Conservation (phyloP, 2,888 invertebrate species). For the Cactoblastis cactorum region DNA sequence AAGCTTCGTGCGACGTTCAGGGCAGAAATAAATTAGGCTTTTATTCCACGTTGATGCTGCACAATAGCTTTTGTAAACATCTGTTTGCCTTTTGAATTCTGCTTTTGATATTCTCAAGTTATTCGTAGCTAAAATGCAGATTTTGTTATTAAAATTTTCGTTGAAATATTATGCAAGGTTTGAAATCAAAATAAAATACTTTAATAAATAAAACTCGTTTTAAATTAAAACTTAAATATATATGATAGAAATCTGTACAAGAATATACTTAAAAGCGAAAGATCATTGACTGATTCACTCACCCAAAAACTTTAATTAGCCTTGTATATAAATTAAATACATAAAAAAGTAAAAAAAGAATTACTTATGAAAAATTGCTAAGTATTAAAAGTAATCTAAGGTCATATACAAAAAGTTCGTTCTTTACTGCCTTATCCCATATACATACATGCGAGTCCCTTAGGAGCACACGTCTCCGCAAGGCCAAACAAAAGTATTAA, state of each 20-base stretch:
- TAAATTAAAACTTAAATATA: too few species aligned
- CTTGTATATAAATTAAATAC: too few species aligned
- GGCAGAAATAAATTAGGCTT: constrained; percentile 8
- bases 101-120: constrained; percentile 4
- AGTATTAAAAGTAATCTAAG: not conserved
- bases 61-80: constrained; percentile 10
- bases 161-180: not conserved
- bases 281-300: too few species aligned
- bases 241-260: too few species aligned
- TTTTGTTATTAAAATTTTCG: not conserved
- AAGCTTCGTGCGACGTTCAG: constrained; percentile 1
- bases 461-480: not conserved
- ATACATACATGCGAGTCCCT: not conserved
- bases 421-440: not conserved
- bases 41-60: constrained; percentile 2
- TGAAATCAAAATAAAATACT: too few species aligned
- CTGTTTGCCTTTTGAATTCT: constrained; percentile 8
- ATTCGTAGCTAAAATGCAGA: not conserved
- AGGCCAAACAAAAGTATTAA: constrained; percentile 6
- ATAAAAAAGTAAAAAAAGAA: too few species aligned
- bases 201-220: too few species aligned
- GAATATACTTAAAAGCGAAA: too few species aligned
- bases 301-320: too few species aligned
- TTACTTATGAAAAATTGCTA: too few species aligned
- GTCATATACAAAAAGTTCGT: not conserved